A percentile compares a stretch with the other conserved stretches of the same genome.
These are phyloP conservation scores for Leptinotarsa lineolata DNA, from an alignment of 1,140 invertebrate species.

Conservation along the genomic window DNA sequence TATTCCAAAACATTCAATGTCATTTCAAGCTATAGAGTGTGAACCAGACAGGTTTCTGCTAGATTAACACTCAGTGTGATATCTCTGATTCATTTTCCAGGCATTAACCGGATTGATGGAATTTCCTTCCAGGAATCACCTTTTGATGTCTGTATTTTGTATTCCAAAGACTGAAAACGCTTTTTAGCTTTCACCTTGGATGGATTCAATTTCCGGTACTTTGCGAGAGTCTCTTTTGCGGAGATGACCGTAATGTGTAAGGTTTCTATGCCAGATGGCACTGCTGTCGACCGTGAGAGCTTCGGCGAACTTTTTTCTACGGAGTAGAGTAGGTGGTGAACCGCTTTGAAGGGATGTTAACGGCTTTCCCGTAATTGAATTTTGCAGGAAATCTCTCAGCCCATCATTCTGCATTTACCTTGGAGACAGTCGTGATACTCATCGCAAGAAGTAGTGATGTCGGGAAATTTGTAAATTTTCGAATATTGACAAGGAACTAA, in stretches of 20 bases:
- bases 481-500: too few relatives aligned
- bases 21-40: too few relatives aligned
- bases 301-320: background rate
- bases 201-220: slow-evolving; percentile 24
- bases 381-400: background rate
- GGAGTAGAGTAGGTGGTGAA: background rate
- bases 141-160: slow-evolving; percentile 13
- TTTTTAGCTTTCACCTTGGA: slow-evolving; percentile 20
- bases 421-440: background rate
- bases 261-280: slow-evolving; percentile 14
- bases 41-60: too few relatives aligned
- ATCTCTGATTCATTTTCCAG: background rate
- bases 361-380: background rate
- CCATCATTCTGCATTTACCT: background rate
- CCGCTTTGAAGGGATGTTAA: background rate
- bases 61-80: background rate
- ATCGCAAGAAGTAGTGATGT: background rate
- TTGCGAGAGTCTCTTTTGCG: slow-evolving; percentile 19
- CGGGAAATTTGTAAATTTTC: background rate
- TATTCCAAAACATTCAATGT: too few relatives aligned
- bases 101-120: background rate
- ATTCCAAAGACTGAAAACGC: slow-evolving; percentile 10
- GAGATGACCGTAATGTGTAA: slow-evolving; percentile 20
- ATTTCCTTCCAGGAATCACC: slow-evolving; percentile 10
- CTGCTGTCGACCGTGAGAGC: slow-evolving; percentile 1